Conservation (phyloP, 2,113 vertebrate species). For the Peromyscus californicus region DNA sequence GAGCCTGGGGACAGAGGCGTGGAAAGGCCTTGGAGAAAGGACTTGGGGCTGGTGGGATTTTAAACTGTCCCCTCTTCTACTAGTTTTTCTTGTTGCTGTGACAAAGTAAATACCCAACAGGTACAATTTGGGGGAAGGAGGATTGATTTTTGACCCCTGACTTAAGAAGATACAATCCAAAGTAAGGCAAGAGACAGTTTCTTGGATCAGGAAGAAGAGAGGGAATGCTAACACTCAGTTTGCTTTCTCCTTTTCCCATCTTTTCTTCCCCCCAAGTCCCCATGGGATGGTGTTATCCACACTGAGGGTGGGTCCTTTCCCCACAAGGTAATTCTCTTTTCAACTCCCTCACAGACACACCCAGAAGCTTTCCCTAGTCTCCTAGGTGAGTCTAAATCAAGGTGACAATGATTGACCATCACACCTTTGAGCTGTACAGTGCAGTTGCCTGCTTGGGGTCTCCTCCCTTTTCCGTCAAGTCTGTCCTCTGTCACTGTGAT, state of each 20-base stretch:
- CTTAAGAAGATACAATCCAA: background rate
- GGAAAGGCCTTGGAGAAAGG: background rate
- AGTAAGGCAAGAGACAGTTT: too few relatives aligned
- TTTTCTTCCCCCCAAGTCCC: background rate
- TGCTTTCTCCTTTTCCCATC: background rate
- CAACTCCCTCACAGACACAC: background rate
- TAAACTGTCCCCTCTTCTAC: background rate
- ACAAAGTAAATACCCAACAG: background rate
- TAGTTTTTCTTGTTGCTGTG: background rate
- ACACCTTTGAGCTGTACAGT: accelerated
- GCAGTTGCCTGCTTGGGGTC: background rate
- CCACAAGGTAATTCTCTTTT: background rate
- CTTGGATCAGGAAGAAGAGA: background rate
- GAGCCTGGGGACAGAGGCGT: background rate
- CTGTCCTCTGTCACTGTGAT: background rate
- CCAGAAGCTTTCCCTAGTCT: background rate
- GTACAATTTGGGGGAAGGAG: background rate
- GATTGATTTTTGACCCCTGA: background rate
- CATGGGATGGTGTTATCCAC: too few relatives aligned
- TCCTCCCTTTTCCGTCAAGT: background rate
- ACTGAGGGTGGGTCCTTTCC: too few relatives aligned
- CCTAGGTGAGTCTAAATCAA: too few relatives aligned
- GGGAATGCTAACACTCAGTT: too few relatives aligned
- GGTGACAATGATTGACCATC: background rate
- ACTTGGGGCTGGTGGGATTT: background rate